Base-by-base conservation (phyloP, 1,140 invertebrate species). In the Pomacea maculata region DNA sequence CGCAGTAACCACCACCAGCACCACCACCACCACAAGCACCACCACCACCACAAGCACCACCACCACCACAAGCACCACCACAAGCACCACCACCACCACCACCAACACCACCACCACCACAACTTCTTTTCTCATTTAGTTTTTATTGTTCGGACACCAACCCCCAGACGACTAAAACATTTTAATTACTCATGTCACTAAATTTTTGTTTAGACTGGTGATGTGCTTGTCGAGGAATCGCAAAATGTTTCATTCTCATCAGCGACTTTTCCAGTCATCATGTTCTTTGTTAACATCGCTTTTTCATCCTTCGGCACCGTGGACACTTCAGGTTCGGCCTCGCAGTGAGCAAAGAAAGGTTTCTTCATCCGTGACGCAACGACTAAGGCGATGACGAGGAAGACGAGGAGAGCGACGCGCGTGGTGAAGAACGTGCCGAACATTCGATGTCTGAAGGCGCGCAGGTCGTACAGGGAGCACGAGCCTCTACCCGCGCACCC, bases 371-470 rank as follows among this genome's bases (percentile, higher is more conserved):
- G 8, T 7, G 55, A n/a, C 6, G 65, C 76, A 29, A 70, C 52
- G n/a, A 78, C 14, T 9, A 78, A 45, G 19, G 76, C 76, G 17
- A 57, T n/a, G 14, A 34, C 17, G 67, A 55, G 68, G 45, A 78
- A 54, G 4, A 78, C 29, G 19, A 14, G 52, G 17, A 17, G 14
- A 3, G n/a, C 52, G 3, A 70, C 52, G 1, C 76, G 34, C 4
- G 76, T 68, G 45, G 15, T 17, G 15, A 78, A 54, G 67, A 78
- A 78, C 2, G 19, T 8, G 1, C 45, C 45, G 57, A 68, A 65
- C 29, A 55, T 68, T 25, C 76, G 76, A 21, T n/a, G 52, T 61
- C 65, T 52, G 76, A 78, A 78, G 45, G 54, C 21, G 25, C 25
- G 25, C 25, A 25, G 25, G 25, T 25, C 25, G 25, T 25, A 25